Base-by-base conservation (phyloP, 2,797 vertebrate species). In the Psittacula echo region DNA sequence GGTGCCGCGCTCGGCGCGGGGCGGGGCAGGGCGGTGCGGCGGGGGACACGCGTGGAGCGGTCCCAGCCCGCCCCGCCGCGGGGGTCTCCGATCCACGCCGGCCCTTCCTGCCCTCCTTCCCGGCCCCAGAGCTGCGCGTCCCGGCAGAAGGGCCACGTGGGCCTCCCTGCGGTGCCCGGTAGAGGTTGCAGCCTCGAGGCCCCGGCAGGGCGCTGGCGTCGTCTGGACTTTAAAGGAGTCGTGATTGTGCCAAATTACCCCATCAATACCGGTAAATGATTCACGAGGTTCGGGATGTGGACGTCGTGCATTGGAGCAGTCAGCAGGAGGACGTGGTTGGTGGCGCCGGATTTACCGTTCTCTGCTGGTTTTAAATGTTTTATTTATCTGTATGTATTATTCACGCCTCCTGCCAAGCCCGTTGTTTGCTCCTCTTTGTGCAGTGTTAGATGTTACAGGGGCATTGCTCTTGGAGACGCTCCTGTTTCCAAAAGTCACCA, bases 371-470 rank as follows among this genome's bases (percentile, higher is more conserved):
- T 65, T 19, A 7, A 27, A 9, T 30, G 8, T 54, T 78, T 13
- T 54, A 5, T 74, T 81, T 51, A 16, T 23, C n/a, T 39, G 1
- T 20, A 18, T 30, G n/a, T 16, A 4, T 66, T 48, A 17, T 27
- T 71, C 54, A 32, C 8, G 1, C 30, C 56, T 84, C 61, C 74
- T 61, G 6, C n/a, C 45, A 11, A 51, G 20, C 7, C 11, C n/a
- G 12, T 34, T 5, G 15, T 7, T 17, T 4, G 15, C 58, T 64
- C 37, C 70, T n/a, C 21, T 27, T 24, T 4, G 0, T 3, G 5
- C 1, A 0, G n/a, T 0, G 1, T 34, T 20, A 6, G 26, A 5
- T 5, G 1, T 32, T 68, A 50, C 20, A 2, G 14, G 18, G 41
- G 3, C 14, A 4, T 13, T 1, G 4, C 44, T 66, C 56, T 14